A percentile compares a stretch with the other conserved stretches of the same genome.
These are phyloP conservation scores for Hemaris fuciformis DNA, from an alignment of 2,888 invertebrate genomes.

Conservation along the genomic window DNA sequence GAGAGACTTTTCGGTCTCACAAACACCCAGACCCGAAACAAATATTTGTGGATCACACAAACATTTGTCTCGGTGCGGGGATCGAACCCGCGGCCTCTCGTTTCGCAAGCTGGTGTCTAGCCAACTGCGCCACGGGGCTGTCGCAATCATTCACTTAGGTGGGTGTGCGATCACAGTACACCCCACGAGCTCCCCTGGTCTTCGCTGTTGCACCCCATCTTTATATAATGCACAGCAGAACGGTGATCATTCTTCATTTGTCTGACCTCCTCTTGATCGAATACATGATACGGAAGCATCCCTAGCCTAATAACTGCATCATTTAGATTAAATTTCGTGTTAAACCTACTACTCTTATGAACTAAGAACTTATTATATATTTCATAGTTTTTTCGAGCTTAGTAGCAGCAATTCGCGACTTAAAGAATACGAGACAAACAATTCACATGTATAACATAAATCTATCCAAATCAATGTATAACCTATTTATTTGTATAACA, in stretches of 20 bases:
- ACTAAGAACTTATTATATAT: too few species aligned
- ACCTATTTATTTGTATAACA: background rate
- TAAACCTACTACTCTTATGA: too few species aligned
- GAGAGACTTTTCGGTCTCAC: too few species aligned
- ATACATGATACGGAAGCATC: slow-evolving; percentile 41
- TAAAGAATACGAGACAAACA: too few species aligned
- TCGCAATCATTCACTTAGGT: slow-evolving; percentile 72
- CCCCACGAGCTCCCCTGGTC: slow-evolving; percentile 20
- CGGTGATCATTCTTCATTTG: slow-evolving; percentile 80
- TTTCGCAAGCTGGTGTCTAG: too few species aligned
- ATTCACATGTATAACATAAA: background rate
- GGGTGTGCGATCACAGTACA: slow-evolving; percentile 45
- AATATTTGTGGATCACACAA: too few species aligned
- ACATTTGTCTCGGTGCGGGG: too few species aligned
- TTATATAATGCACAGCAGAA: slow-evolving; percentile 8
- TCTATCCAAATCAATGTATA: too few species aligned
- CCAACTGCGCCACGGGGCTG: too few species aligned
- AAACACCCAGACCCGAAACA: too few species aligned
- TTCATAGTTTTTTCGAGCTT: background rate
- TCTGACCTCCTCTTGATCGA: slow-evolving; percentile 46
- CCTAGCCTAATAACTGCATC: background rate
- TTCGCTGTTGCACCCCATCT: slow-evolving; percentile 27
- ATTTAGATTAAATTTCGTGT: background rate
- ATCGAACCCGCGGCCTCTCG: too few species aligned
- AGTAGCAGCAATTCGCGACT: too few species aligned